phyloP scores from a whole-genome alignment of 1,140 invertebrate genomes.

The Drosophila kikkawai region DNA sequence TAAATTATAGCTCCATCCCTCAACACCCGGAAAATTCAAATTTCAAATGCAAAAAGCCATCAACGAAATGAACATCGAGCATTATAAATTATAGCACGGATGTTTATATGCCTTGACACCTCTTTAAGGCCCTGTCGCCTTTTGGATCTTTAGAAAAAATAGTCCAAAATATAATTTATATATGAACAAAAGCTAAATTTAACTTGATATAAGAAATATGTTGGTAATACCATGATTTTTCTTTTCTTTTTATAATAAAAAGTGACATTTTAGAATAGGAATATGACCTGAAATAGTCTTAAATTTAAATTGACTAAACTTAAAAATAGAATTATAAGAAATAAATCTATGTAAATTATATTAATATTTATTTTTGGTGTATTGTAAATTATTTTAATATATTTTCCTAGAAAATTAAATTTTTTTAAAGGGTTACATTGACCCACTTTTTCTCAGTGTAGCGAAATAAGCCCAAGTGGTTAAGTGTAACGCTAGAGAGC shows the following conservation, averaged over 20 bases:
- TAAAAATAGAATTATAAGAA: no score
- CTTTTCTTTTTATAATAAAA: not conserved
- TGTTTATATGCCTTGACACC: constrained; percentile 45
- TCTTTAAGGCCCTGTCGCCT: constrained; percentile 18
- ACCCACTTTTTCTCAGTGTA: not conserved
- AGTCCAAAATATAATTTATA: constrained; percentile 60
- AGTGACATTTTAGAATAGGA: not conserved
- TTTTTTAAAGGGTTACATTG: not conserved
- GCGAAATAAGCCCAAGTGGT: constrained; percentile 19
- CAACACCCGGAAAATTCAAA: constrained; percentile 1
- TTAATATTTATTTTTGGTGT: not conserved
- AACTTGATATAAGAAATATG: constrained; percentile 28
- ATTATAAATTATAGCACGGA: constrained; percentile 43
- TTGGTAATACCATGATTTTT: not conserved
- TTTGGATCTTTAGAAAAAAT: constrained; percentile 26
- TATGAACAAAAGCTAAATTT: constrained; percentile 3
- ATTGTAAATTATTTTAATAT: not conserved
- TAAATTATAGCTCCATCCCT: constrained; percentile 24
- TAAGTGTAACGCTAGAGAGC: constrained; percentile 41
- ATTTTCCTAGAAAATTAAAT: fast-evolving
- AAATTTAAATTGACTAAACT: no score
- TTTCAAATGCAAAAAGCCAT: constrained; percentile 19
- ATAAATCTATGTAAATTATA: not conserved
- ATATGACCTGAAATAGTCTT: not conserved
- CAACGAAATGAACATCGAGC: constrained; percentile 28